Evolutionary conservation across 2,113 vertebrate species (phyloP).

Genomic region (Planiliza haematocheilus): DNA sequence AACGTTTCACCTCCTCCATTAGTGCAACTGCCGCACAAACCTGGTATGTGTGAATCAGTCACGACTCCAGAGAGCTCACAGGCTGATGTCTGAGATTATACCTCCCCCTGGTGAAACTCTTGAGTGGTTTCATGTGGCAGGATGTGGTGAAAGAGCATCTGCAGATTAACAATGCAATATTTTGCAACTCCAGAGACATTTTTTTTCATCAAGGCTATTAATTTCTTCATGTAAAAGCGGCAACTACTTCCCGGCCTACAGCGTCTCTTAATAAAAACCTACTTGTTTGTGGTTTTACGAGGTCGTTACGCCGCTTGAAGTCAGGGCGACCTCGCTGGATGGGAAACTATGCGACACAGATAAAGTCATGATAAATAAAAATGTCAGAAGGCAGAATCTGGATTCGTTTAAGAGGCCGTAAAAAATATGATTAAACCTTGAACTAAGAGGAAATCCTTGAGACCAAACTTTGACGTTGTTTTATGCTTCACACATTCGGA

Average conservation of each 20-base stretch:
- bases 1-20: slow-evolving; percentile 1
- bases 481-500: no score
- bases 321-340: slow-evolving; percentile 29
- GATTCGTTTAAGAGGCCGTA: no score
- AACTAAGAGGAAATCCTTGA: no score
- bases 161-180: neutral
- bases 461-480: no score
- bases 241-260: neutral
- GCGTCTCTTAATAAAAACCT: neutral
- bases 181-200: neutral
- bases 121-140: neutral
- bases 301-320: neutral
- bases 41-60: slow-evolving; percentile 38
- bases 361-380: neutral
- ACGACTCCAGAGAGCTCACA: neutral
- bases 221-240: neutral
- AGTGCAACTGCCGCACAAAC: slow-evolving; percentile 17
- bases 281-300: neutral
- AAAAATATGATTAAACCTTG: no score
- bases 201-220: neutral
- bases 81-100: slow-evolving; percentile 37
- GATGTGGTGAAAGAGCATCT: neutral
- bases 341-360: slow-evolving; percentile 18
- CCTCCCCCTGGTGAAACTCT: slow-evolving; percentile 56
- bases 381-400: no score